A percentile compares a stretch with the other conserved stretches of the same genome.
These are phyloP conservation scores for Zaprionus vittiger DNA, from an alignment of 1,140 invertebrate species.

Conservation along the genomic window DNA sequence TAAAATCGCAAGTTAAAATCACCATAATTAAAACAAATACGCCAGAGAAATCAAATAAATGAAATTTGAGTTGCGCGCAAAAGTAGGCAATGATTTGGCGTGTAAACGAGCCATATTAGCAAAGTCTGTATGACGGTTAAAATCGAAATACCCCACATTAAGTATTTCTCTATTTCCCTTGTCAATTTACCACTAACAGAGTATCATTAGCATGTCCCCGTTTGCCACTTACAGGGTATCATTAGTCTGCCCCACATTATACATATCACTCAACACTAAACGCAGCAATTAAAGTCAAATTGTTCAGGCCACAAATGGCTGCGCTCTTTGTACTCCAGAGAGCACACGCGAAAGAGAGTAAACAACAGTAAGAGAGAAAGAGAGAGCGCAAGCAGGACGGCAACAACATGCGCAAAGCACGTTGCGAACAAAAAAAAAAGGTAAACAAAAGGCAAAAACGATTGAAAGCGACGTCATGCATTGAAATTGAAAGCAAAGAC, in stretches of 20 bases:
- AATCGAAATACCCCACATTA: no score
- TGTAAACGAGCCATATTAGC: no score
- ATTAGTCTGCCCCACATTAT: not conserved
- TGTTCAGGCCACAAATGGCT: not conserved
- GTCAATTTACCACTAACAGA: not conserved
- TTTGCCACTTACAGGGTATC: not conserved
- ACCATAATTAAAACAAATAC: no score
- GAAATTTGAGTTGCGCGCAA: not conserved
- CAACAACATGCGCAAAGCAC: conserved; percentile 25
- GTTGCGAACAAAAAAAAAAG: conserved; percentile 45
- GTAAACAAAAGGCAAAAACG: conserved; percentile 52
- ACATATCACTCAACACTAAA: not conserved
- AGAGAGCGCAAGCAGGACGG: not conserved
- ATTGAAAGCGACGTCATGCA: conserved; percentile 31
- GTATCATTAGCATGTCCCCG: not conserved
- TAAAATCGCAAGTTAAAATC: not conserved
- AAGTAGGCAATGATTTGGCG: not conserved
- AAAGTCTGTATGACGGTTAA: no score
- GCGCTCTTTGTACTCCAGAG: conserved; percentile 28
- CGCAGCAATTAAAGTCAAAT: conserved; percentile 1
- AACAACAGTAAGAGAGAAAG: conserved; percentile 2
- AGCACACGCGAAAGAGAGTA: not conserved
- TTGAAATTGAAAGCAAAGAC: conserved; percentile 44
- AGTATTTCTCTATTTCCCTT: not conserved
- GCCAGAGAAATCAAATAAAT: no score